Conservation (phyloP, 2,888 invertebrate genomes). For the Eueremaeus valkanovi region DNA sequence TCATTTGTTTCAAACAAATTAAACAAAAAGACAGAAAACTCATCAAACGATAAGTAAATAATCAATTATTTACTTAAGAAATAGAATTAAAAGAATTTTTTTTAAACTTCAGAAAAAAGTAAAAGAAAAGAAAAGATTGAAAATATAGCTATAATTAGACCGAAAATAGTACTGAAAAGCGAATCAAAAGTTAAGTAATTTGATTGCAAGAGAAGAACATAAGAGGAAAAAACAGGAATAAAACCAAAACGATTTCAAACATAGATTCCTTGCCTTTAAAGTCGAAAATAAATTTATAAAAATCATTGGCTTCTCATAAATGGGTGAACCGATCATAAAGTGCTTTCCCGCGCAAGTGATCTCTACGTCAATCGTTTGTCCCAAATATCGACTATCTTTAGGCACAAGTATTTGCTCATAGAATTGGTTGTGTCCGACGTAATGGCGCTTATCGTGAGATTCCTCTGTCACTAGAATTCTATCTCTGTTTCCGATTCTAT, state of each 20-base stretch:
- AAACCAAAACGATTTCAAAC: not conserved
- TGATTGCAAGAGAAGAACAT: not conserved
- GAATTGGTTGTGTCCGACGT: slow-evolving; percentile 88
- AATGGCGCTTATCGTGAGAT: slow-evolving; percentile 83
- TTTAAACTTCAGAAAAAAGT: no score
- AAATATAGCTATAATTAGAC: no score
- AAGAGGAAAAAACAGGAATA: not conserved
- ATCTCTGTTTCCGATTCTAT: slow-evolving; percentile 64
- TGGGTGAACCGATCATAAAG: slow-evolving; percentile 52
- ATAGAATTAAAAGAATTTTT: no score
- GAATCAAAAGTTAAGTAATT: not conserved
- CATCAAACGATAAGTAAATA: no score
- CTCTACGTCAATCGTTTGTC: slow-evolving; percentile 73
- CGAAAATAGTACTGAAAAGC: no score
- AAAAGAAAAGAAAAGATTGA: no score
- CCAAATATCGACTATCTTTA: slow-evolving; percentile 70
- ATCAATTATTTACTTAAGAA: no score
- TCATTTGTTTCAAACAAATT: no score
- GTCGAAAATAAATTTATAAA: not conserved
- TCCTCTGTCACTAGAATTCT: slow-evolving; percentile 85
- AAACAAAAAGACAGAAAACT: no score
- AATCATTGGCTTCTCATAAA: slow-evolving; percentile 11
- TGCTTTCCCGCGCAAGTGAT: slow-evolving; percentile 59
- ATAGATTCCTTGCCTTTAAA: not conserved
- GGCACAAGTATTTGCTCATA: slow-evolving; percentile 87